Base-by-base conservation (phyloP, 2,797 vertebrate genomes). In the Atherinosoma microstoma region DNA sequence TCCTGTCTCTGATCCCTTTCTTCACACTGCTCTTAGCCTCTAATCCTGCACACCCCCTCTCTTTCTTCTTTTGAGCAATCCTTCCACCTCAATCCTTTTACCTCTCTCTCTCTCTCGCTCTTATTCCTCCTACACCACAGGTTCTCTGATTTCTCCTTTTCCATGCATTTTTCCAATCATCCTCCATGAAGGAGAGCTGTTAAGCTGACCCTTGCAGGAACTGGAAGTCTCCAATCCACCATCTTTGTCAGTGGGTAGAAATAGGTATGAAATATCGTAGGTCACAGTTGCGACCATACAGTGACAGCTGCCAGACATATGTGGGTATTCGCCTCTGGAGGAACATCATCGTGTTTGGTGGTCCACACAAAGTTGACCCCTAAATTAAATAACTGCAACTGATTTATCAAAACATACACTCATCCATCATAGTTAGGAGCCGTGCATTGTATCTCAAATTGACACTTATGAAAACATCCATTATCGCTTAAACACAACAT, bases 11-110 rank as follows among this genome's bases (percentile, higher is more conserved):
- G 78, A 87, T 89, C 84, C 68, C 70, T 78, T 84, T 90, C 82
- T 90, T 88, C 86, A 87, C 87, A 85, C 79, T 84, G 73, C 84
- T 87, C 84, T 86, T 84, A 83, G 79, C 64, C 69, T 89, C 72
- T 89, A 89, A 89, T 91, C 87, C 84, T 82, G 60, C 78, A 80
- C 77, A 80, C 81, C 80, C 84, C 75, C 67, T 79, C 87, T 78
- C 78, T 66, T 82, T 80, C 82, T 84, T 84, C 79, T 83, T 78
- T 49, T 24, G 51, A 70, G 73, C 73, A 68, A 80, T 63, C 65
- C 74, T 70, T 83, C 78, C 76, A 76, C 79, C 66, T 77, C 78
- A 65, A 45, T 74, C 69, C 59, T 56, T 81, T 80, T 64, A 63
- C 76, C 64, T 69, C 54, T n/a, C 20, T 45, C 38, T 45, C 38